Conservation (phyloP, 2,113 vertebrate species). For the Synodontis membranacea region DNA sequence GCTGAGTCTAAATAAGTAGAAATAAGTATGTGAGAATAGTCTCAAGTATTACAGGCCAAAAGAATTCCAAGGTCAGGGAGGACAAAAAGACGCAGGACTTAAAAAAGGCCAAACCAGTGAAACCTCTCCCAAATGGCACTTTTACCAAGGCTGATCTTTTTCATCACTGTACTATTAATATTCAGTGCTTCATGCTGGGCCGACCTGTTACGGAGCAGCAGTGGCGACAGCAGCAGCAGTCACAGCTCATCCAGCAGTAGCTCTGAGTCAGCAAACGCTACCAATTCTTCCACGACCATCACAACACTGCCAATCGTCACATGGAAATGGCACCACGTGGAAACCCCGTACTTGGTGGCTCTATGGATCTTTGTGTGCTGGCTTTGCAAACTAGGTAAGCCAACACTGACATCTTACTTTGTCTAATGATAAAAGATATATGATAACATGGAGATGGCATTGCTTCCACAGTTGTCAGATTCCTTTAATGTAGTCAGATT, state of each 20-base stretch:
- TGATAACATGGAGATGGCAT: neutral
- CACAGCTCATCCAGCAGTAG: neutral
- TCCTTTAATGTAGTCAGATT: too few species aligned
- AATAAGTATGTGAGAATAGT: conserved; percentile 5
- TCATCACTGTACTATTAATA: conserved; percentile 24
- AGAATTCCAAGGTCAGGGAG: conserved; percentile 19
- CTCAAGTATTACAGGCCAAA: neutral
- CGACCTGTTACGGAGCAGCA: neutral
- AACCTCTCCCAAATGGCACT: conserved; percentile 28
- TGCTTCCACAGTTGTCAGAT: neutral
- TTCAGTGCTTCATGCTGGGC: neutral
- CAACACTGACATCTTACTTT: neutral
- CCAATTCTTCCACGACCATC: conserved; percentile 46
- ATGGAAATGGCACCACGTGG: conserved; percentile 74
- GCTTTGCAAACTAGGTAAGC: conserved; percentile 76
- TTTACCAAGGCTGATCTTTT: conserved; percentile 1
- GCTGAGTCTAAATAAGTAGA: neutral
- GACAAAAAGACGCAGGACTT: neutral
- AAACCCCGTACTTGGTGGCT: conserved; percentile 68
- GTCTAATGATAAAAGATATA: neutral
- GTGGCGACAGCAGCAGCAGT: neutral
- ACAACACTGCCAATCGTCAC: conserved; percentile 72
- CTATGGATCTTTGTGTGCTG: conserved; percentile 75
- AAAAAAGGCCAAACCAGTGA: neutral
- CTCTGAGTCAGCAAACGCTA: neutral